phyloP scores from a whole-genome alignment of 2,888 invertebrate genomes.

The Malacosoma neustria region DNA sequence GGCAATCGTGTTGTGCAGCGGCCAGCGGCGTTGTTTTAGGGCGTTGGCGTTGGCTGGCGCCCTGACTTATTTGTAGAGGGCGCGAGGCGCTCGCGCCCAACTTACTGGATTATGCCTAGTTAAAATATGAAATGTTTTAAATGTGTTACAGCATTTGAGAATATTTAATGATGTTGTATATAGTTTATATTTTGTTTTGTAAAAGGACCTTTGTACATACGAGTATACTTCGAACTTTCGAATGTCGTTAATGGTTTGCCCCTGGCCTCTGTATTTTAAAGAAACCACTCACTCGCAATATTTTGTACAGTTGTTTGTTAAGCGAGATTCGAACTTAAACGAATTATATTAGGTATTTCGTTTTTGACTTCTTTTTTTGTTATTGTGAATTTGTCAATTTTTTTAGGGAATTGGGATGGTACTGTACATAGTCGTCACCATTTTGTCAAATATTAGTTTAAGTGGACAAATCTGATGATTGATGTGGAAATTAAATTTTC shows the following conservation, averaged over 20 bases:
- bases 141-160: slow-evolving; percentile 75
- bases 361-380: slow-evolving; percentile 70
- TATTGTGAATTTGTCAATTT: slow-evolving; percentile 82
- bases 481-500: slow-evolving; percentile 72
- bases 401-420: slow-evolving; percentile 81
- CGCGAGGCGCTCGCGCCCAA: slow-evolving; percentile 37
- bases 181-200: slow-evolving; percentile 73
- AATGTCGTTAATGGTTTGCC: slow-evolving; percentile 52
- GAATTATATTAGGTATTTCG: slow-evolving; percentile 65
- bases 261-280: slow-evolving; percentile 57
- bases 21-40: slow-evolving; percentile 39
- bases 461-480: slow-evolving; percentile 66
- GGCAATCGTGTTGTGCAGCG: slow-evolving; percentile 47
- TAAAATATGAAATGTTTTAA: slow-evolving; percentile 70
- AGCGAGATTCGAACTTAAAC: slow-evolving; percentile 68
- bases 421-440: slow-evolving; percentile 76
- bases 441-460: slow-evolving; percentile 66
- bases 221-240: slow-evolving; percentile 33
- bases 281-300: slow-evolving; percentile 71
- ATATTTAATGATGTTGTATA: slow-evolving; percentile 74
- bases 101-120: slow-evolving; percentile 65
- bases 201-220: slow-evolving; percentile 63
- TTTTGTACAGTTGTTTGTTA: slow-evolving; percentile 73
- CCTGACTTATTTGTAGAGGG: slow-evolving; percentile 44
- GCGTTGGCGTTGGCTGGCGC: slow-evolving; percentile 14